Percentiles rank a stretch among this genome's conserved stretches.
These are phyloP conservation scores for Stenoptilia bipunctidactyla DNA, from an alignment of 2,888 invertebrate genomes.

Conservation along the genomic window DNA sequence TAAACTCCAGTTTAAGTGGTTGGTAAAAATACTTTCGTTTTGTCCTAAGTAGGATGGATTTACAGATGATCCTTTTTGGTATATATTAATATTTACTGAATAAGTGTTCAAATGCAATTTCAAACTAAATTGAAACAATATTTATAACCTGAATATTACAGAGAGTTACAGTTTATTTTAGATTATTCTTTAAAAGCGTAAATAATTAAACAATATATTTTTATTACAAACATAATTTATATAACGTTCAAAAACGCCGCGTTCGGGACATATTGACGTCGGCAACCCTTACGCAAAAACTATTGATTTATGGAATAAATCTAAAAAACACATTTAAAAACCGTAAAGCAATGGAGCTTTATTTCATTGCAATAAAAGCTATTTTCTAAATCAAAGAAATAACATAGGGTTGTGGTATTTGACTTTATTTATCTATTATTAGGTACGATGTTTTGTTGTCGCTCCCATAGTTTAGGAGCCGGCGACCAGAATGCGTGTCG, in stretches of 20 bases:
- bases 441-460: slow-evolving; percentile 35
- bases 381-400: slow-evolving; percentile 11
- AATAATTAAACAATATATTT: not conserved
- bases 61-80: too few relatives aligned
- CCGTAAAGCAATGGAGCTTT: too few relatives aligned
- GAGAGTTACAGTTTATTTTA: too few relatives aligned
- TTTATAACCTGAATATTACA: too few relatives aligned
- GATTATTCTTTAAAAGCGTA: not conserved
- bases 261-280: slow-evolving; percentile 1
- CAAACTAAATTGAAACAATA: too few relatives aligned
- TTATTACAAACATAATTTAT: slow-evolving; percentile 16
- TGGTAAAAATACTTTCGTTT: not conserved
- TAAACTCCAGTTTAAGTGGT: not conserved
- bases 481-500: slow-evolving; percentile 38
- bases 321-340: not conserved
- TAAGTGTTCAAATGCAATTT: too few relatives aligned
- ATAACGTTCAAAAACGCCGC: slow-evolving; percentile 7
- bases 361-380: too few relatives aligned
- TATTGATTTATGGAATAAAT: slow-evolving; percentile 21
- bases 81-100: too few relatives aligned
- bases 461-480: slow-evolving; percentile 32
- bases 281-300: slow-evolving; percentile 22
- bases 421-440: slow-evolving; percentile 50
- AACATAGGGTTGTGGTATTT: slow-evolving; percentile 24
- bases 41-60: slow-evolving; percentile 4